These are phyloP conservation scores for Nansenia antarctica DNA, from an alignment of 2,113 vertebrate genomes.

Conservation along the genomic window DNA sequence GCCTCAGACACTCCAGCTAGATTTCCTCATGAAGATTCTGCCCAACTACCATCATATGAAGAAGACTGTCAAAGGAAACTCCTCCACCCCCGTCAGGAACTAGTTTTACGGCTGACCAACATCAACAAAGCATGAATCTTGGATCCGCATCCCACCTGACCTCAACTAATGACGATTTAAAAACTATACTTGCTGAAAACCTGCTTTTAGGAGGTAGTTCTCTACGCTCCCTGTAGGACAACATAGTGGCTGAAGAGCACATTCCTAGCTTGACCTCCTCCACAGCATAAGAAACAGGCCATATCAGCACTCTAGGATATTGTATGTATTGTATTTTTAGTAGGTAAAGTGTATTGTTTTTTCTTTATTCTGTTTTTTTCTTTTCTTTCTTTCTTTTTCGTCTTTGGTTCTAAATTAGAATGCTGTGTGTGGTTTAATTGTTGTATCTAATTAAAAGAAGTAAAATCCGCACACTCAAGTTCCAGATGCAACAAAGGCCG, in stretches of 20 bases:
- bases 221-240: not conserved
- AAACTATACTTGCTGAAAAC: not conserved
- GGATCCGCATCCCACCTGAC: not conserved
- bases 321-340: too few species aligned
- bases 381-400: not conserved
- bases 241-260: not conserved
- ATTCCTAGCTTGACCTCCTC: not conserved
- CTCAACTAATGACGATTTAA: not conserved
- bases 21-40: slow-evolving; percentile 96
- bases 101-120: slow-evolving; percentile 49
- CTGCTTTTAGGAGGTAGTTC: not conserved
- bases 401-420: not conserved
- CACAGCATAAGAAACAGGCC: not conserved
- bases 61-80: slow-evolving; percentile 84
- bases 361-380: not conserved
- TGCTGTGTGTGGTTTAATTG: not conserved
- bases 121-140: not conserved
- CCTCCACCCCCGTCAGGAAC: slow-evolving; percentile 83
- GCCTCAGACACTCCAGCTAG: slow-evolving; percentile 92
- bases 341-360: not conserved
- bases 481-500: too few species aligned
- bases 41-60: slow-evolving; percentile 97
- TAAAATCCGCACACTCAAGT: too few species aligned
- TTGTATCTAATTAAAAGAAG: too few species aligned
- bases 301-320: not conserved